Evolutionary conservation across 2,113 vertebrate species (phyloP).

Genomic region (Dicaeum eximium): DNA sequence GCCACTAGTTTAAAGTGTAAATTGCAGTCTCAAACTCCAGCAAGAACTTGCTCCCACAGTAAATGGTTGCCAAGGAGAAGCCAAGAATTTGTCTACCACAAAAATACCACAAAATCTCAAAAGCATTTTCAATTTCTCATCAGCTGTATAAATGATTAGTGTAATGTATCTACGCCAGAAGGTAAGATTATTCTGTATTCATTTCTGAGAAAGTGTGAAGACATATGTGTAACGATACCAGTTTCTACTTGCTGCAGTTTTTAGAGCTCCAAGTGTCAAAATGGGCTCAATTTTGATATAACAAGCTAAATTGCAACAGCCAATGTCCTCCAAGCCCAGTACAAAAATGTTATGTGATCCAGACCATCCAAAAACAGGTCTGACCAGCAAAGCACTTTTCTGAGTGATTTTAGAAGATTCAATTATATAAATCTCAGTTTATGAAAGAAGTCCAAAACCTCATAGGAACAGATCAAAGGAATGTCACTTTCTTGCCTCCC

Average conservation of each 20-base stretch:
- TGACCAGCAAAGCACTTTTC: conserved; percentile 26
- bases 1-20: conserved; percentile 81
- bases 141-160: conserved; percentile 63
- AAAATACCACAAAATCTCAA: conserved; percentile 80
- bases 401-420: neutral
- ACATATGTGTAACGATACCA: neutral
- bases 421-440: conserved; percentile 14
- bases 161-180: conserved; percentile 59
- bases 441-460: conserved; percentile 42
- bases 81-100: conserved; percentile 76
- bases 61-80: conserved; percentile 77
- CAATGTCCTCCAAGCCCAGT: conserved; percentile 42
- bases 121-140: conserved; percentile 72
- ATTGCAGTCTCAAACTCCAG: conserved; percentile 79
- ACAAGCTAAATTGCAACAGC: conserved; percentile 53
- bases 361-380: conserved; percentile 40
- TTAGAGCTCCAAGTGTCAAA: conserved; percentile 11
- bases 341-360: conserved; percentile 14
- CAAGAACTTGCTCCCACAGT: conserved; percentile 75
- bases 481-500: conserved; percentile 44
- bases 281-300: conserved; percentile 41
- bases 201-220: conserved; percentile 42
- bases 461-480: conserved; percentile 17
- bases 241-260: conserved; percentile 33
- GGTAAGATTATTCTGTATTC: conserved; percentile 43